phyloP scores from a whole-genome alignment of 2,113 vertebrate genomes.

The Acanthochromis polyacanthus region DNA sequence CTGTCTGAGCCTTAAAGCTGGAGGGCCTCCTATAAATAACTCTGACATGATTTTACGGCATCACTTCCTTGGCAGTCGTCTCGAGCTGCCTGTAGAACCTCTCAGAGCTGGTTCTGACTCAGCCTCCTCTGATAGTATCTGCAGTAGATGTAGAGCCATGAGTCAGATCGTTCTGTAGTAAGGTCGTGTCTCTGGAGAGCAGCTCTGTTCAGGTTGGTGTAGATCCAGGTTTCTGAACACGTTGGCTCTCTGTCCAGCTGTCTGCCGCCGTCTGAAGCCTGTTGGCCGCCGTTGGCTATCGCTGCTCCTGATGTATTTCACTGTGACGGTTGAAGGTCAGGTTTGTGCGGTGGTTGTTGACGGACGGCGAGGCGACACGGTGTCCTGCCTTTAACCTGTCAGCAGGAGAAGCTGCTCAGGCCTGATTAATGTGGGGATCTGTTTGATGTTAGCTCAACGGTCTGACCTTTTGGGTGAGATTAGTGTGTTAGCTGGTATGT shows the following conservation, averaged over 20 bases:
- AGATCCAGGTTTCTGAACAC: slow-evolving; percentile 17
- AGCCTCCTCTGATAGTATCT: no score
- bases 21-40: no score
- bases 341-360: neutral
- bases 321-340: slow-evolving; percentile 40
- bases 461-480: slow-evolving; percentile 1
- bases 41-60: no score
- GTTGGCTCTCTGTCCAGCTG: slow-evolving; percentile 42
- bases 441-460: neutral
- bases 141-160: no score
- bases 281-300: neutral
- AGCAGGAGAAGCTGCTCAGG: neutral
- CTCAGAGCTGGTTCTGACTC: no score
- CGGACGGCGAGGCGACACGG: neutral
- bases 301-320: slow-evolving; percentile 2
- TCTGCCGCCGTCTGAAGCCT: neutral
- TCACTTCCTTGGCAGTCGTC: no score
- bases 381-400: slow-evolving; percentile 21
- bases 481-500: no score
- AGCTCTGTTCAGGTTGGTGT: neutral
- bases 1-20: no score
- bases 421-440: neutral
- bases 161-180: no score
- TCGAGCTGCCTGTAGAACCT: no score
- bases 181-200: no score